Evolutionary conservation across 2,113 vertebrate genomes (phyloP), one percentile per base, ranked within the genome.

Genomic region (Notothenia rossii): DNA sequence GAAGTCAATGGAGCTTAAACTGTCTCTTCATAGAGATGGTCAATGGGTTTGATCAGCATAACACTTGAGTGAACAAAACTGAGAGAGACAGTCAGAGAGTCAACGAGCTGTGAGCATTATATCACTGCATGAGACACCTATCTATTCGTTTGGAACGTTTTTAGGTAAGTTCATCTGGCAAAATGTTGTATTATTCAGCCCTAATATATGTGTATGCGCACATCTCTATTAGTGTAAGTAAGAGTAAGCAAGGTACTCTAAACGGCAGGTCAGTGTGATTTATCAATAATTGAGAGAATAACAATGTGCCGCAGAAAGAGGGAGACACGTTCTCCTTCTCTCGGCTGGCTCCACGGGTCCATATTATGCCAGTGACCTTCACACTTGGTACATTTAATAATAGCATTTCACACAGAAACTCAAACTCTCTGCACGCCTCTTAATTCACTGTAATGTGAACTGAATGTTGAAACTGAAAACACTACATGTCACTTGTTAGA

Each of bases 11-110:
- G 71, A 56, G 46, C 59, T 77, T 43, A 66, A n/a, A 43, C 33
- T 43, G 72, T 79, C 75, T 51, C 49, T 40, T 56, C 43, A 75
- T 43, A 25, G 13, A 15, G 43, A 46, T 7, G 20, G 75, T 43
- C 5, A 36, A 4, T 25, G 29, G 40, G 68, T 33, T 62, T 82
- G 53, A 72, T 59, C 53, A 29, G 51, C 3, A 1, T 15, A 63
- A 61, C 64, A 74, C 72, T 86, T 69, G 58, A 60, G 40, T 62
- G 46, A 40, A 18, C 25, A 25, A 25, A 25, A 25, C 25, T 58
- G 51, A 62, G 22, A 63, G 3, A 68, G 12, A 76, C 9, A 46
- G 45, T 50, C 36, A 13, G 59, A 61, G 20, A 56, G 70, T 56
- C 17, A 78, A 2, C 29, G 17, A 72, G 61, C 60, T 75, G 77